phyloP scores from a whole-genome alignment of 2,888 invertebrate species.

The Abrostola tripartita region DNA sequence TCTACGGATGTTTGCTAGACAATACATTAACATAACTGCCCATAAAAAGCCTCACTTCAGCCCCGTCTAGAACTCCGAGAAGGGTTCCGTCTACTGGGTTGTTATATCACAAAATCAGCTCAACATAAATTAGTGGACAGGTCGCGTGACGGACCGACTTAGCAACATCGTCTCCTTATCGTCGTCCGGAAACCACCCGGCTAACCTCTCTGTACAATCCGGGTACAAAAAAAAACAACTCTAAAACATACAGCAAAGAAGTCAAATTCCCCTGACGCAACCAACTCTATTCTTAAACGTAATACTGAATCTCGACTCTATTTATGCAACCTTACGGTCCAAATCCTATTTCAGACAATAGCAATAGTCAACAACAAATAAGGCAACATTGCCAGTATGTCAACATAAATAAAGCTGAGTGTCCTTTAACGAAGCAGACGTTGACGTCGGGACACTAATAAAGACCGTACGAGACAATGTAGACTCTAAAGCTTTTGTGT shows the following conservation, averaged over 20 bases:
- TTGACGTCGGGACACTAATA: slow-evolving; percentile 83
- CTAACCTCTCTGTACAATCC: slow-evolving; percentile 66
- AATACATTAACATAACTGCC: slow-evolving; percentile 78
- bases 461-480: slow-evolving; percentile 70
- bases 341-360: slow-evolving; percentile 61
- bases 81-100: slow-evolving; percentile 72
- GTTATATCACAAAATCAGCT: slow-evolving; percentile 83
- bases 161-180: slow-evolving; percentile 84
- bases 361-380: slow-evolving; percentile 77
- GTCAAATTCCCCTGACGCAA: slow-evolving; percentile 69
- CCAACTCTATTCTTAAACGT: slow-evolving; percentile 51
- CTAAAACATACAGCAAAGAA: slow-evolving; percentile 69
- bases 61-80: slow-evolving; percentile 57
- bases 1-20: slow-evolving; percentile 69
- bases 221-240: slow-evolving; percentile 60
- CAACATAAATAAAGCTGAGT: slow-evolving; percentile 88
- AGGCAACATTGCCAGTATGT: slow-evolving; percentile 86
- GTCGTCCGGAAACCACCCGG: slow-evolving; percentile 78
- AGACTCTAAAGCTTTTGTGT: slow-evolving; percentile 69
- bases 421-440: slow-evolving; percentile 88
- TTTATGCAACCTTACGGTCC: slow-evolving; percentile 66
- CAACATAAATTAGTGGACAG: slow-evolving; percentile 87
- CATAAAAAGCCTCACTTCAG: slow-evolving; percentile 53
- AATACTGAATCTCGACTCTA: slow-evolving; percentile 73
- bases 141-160: slow-evolving; percentile 86